Evolutionary conservation across 2,797 vertebrate genomes (phyloP).

Genomic region (Myoxocephalus aenaeus): DNA sequence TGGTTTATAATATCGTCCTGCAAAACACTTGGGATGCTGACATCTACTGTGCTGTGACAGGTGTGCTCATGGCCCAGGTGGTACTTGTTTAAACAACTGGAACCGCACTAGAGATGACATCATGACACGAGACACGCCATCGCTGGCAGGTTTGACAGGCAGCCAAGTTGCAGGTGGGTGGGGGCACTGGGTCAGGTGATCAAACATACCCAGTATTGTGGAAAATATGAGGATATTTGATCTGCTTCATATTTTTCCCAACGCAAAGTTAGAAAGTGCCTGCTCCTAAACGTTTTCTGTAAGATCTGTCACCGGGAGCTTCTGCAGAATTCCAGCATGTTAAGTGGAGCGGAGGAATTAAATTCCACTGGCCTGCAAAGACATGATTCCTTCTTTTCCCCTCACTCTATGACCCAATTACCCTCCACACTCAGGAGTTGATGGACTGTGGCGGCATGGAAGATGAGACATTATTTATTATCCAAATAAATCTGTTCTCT

Average conservation of each 20-base stretch:
- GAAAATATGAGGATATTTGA: constrained; percentile 49
- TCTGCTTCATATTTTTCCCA: constrained; percentile 15
- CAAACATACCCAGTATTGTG: constrained; percentile 26
- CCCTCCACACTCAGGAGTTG: constrained; percentile 45
- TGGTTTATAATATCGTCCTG: constrained; percentile 19
- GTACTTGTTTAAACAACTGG: constrained; percentile 61
- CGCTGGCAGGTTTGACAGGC: constrained; percentile 54
- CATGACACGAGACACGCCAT: constrained; percentile 58
- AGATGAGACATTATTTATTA: constrained; percentile 52
- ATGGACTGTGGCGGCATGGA: constrained; percentile 44
- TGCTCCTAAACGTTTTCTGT: constrained; percentile 22
- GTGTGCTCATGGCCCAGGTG: constrained; percentile 65
- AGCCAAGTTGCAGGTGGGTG: constrained; percentile 47
- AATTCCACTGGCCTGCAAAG: constrained; percentile 80
- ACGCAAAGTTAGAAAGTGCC: constrained; percentile 32
- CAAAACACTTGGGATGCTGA: constrained; percentile 20
- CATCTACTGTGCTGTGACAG: constrained; percentile 53
- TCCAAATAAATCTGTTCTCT: constrained; percentile 46
- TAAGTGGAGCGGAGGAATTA: constrained; percentile 61
- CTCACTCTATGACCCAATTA: constrained; percentile 29
- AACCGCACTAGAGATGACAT: constrained; percentile 60
- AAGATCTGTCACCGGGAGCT: constrained; percentile 26
- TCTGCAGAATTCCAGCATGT: constrained; percentile 54
- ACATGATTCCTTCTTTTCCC: constrained; percentile 72
- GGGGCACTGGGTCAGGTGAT: constrained; percentile 46